Conservation (phyloP, 2,797 vertebrate genomes). For the Tauraco hartlaubi region DNA sequence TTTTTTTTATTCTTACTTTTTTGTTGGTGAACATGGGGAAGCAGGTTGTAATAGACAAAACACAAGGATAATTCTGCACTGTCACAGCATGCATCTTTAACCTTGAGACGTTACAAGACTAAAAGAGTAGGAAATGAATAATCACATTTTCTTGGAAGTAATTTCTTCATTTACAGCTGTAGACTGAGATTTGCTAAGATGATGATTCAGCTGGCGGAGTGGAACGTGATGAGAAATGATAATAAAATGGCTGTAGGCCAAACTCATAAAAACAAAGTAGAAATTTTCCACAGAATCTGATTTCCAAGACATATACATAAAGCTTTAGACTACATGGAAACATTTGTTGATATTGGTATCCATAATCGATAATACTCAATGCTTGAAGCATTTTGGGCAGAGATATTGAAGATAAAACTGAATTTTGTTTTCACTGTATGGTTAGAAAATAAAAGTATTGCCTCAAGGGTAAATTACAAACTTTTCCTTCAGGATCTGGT, state of each 20-base stretch:
- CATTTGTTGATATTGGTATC: background rate
- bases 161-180: conserved; percentile 33
- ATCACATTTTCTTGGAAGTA: conserved; percentile 24
- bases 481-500: background rate
- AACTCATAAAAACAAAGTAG: background rate
- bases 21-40: background rate
- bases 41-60: background rate
- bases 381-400: background rate
- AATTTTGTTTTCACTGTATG: background rate
- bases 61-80: background rate
- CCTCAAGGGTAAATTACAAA: background rate
- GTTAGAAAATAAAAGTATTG: background rate
- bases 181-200: conserved; percentile 19
- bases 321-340: background rate
- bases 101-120: background rate
- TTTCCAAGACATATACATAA: background rate
- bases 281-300: background rate
- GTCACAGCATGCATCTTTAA: background rate
- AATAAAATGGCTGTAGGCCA: conserved; percentile 1
- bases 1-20: background rate
- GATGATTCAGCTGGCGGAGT: conserved; percentile 14
- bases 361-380: background rate
- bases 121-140: conserved; percentile 18
- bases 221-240: background rate
- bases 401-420: background rate